Base-by-base conservation (phyloP, 2,797 vertebrate genomes). In the Myotis pilosus region DNA sequence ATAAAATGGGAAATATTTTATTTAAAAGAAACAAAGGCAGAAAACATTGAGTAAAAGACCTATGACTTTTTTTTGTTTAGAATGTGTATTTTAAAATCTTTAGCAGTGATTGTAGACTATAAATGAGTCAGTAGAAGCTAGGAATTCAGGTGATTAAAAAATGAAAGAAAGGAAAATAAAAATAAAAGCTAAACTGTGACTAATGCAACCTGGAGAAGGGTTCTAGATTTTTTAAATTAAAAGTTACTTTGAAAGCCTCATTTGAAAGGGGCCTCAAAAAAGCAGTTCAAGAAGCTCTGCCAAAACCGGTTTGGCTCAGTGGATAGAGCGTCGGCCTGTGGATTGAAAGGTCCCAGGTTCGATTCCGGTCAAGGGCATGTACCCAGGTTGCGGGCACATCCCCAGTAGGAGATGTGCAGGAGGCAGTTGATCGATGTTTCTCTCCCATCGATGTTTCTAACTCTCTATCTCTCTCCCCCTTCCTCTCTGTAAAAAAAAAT, bases 1-100 rank as follows among this genome's bases (percentile, higher is more conserved):
- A 62, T 95, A 92, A 79, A 44, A 95, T 95, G 49, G 90, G 44
- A 94, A 84, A 89, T 90, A 17, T 93, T 97, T 91, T 96, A n/a
- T 93, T 92, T 84, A 95, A 96, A 95, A 28, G 25, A 75, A 96
- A 71, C 25, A 74, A 91, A 81, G 13, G 47, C 90, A 75, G 88
- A 92, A 96, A 94, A 72, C 4, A n/a, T 33, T 17, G 33, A 96
- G 19, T 94, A 95, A 92, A 88, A 68, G 1, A 87, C 68, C 94
- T 47, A 36, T 86, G 33, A 87, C 33, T 72, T 82, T 89, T 96
- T 89, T 72, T 82, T 89, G 96, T 89, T 71, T 13, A 68, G 72
- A 75, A 68, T 85, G 22, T 82, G n/a, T 49, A n/a, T 87, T 88
- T 87, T 55, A 69, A 83, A 91, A 85, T 87, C n/a, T 71, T 91